Conservation (phyloP, 2,888 invertebrate species). For the Lasioglossum pauxillum region DNA sequence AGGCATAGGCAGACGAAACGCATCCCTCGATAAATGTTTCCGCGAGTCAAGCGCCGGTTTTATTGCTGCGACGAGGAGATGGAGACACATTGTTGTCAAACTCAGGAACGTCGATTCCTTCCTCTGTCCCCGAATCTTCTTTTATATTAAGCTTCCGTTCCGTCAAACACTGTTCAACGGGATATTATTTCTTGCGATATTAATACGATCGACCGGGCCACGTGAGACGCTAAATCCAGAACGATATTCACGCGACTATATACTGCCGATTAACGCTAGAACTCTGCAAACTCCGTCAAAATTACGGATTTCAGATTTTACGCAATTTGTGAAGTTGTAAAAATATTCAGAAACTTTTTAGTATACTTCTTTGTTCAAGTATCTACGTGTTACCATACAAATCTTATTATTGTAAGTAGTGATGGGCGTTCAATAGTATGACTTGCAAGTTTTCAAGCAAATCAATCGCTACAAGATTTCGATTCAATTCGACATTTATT, state of each 20-base stretch:
- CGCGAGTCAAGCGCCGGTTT: not conserved
- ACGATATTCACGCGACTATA: not conserved
- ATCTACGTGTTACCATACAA: no score
- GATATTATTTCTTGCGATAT: conserved; percentile 3
- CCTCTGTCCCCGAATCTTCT: not conserved
- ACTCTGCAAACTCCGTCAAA: no score
- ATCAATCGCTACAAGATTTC: no score
- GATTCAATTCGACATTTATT: no score
- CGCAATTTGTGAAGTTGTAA: no score
- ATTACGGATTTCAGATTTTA: no score
- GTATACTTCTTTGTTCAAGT: no score
- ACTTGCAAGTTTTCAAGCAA: no score
- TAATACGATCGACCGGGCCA: not conserved
- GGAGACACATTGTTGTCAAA: conserved; percentile 24
- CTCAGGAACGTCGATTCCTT: conserved; percentile 9
- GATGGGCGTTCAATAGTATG: no score
- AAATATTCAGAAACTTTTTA: no score
- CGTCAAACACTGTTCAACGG: conserved; percentile 1
- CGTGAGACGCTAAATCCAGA: not conserved
- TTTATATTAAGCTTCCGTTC: conserved; percentile 9
- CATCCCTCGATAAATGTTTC: conserved; percentile 25
- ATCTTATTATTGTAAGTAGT: no score
- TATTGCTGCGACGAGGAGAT: conserved; percentile 7
- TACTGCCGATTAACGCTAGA: no score
- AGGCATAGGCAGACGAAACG: conserved; percentile 32